Conservation (phyloP, 2,888 invertebrate species). For the Erebia palarica region DNA sequence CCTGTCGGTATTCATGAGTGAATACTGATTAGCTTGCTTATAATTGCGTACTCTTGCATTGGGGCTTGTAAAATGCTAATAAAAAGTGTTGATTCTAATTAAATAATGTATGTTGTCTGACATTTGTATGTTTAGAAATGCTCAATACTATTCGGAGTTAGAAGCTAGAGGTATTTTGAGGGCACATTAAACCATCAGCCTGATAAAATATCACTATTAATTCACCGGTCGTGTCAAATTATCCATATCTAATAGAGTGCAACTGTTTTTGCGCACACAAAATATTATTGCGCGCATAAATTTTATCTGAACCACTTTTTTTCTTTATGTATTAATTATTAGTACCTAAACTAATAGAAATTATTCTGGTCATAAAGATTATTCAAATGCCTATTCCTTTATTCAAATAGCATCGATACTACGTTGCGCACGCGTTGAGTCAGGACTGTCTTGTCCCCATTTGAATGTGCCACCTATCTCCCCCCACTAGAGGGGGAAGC, state of each 20-base stretch:
- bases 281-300: too few species aligned
- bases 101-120: not conserved
- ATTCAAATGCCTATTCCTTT: not conserved
- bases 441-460: slow-evolving; percentile 44
- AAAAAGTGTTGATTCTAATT: not conserved
- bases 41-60: not conserved
- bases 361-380: not conserved
- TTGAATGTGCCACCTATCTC: slow-evolving; percentile 41
- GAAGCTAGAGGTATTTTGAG: too few species aligned
- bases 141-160: too few species aligned
- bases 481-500: slow-evolving; percentile 49
- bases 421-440: slow-evolving; percentile 55
- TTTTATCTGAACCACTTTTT: too few species aligned
- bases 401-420: slow-evolving; percentile 24
- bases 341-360: not conserved
- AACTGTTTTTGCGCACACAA: too few species aligned
- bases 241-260: too few species aligned
- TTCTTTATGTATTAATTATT: not conserved
- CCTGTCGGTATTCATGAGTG: slow-evolving; percentile 40
- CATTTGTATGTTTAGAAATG: not conserved
- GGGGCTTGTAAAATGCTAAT: slow-evolving; percentile 12
- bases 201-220: too few species aligned
- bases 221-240: too few species aligned
- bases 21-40: slow-evolving; percentile 30
- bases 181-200: too few species aligned